These are phyloP conservation scores for Syncerus caffer DNA, from an alignment of 2,797 vertebrate species.

Conservation along the genomic window DNA sequence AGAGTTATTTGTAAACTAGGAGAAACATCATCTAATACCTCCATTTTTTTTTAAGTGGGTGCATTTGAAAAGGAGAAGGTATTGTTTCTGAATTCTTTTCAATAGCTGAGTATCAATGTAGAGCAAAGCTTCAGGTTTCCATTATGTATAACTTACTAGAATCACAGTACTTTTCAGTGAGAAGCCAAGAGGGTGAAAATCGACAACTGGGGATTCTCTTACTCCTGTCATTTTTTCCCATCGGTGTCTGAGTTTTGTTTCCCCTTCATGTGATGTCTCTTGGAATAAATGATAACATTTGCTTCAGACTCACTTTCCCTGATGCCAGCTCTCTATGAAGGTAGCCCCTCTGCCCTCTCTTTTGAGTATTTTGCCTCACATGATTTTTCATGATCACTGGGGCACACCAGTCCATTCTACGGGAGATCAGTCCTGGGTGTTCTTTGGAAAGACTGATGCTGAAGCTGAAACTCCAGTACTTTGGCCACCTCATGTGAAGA, in stretches of 20 bases:
- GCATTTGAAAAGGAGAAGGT: neutral
- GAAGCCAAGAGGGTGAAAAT: neutral
- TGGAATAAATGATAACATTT: neutral
- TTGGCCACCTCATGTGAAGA: no score
- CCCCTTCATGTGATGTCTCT: neutral
- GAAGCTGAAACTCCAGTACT: no score
- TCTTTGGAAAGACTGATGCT: no score
- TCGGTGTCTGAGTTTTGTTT: neutral
- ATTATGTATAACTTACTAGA: neutral
- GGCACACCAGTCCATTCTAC: neutral
- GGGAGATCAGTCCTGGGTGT: no score
- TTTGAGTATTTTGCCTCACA: neutral
- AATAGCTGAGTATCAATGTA: neutral
- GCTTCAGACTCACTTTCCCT: neutral
- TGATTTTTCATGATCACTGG: neutral
- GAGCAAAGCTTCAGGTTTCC: constrained; percentile 11
- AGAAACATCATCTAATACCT: neutral
- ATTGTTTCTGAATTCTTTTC: constrained; percentile 5
- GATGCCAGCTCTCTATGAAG: neutral
- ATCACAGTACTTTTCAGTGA: neutral
- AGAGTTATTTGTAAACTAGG: constrained; percentile 38
- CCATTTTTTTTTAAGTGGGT: neutral
- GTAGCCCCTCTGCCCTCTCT: neutral
- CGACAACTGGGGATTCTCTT: neutral
- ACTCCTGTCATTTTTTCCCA: neutral